Conservation (phyloP, 2,888 invertebrate genomes). For the Xanthia icteritia region DNA sequence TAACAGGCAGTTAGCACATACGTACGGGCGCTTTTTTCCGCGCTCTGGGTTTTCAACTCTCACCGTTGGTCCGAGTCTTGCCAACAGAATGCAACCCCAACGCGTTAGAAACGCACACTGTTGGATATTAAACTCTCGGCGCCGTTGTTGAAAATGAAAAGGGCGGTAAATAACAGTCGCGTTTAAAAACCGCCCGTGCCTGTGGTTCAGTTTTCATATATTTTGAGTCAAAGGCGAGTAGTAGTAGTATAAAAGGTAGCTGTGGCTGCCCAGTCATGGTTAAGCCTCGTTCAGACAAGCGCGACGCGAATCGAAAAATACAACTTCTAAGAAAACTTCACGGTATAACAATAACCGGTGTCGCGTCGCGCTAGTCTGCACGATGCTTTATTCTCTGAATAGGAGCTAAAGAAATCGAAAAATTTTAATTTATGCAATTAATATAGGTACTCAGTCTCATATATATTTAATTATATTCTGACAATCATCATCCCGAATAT, state of each 20-base stretch:
- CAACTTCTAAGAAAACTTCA: too few species aligned
- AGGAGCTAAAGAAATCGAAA: neutral
- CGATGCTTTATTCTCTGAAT: neutral
- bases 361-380: too few species aligned
- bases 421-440: neutral
- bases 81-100: neutral
- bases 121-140: too few species aligned
- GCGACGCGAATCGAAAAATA: too few species aligned
- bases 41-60: neutral
- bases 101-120: neutral
- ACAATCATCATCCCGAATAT: constrained; percentile 14
- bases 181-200: neutral
- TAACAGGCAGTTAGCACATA: too few species aligned
- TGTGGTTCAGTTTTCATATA: neutral
- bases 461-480: neutral
- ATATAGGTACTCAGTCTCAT: neutral
- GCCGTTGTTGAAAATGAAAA: neutral
- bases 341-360: too few species aligned
- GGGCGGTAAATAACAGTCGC: neutral
- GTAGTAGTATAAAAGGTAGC: neutral
- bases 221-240: neutral
- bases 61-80: too few species aligned
- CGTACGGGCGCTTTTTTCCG: neutral
- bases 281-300: too few species aligned
- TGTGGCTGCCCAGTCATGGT: too few species aligned